Conservation (phyloP, 1,140 invertebrate genomes). For the Trissolcus basalis region DNA sequence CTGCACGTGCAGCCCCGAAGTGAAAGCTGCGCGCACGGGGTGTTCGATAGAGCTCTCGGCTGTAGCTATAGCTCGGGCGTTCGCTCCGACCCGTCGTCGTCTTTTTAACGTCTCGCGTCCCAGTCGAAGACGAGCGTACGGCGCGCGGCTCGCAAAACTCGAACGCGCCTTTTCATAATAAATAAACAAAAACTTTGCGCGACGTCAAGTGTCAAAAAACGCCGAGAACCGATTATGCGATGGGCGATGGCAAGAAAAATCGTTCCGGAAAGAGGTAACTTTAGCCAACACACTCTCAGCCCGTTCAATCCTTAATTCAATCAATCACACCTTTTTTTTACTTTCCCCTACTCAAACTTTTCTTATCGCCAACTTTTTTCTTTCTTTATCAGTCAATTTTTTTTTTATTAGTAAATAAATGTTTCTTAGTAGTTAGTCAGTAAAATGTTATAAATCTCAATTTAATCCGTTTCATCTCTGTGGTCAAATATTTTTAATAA, state of each 20-base stretch:
- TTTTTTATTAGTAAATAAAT: too few species aligned
- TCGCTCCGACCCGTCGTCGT: conserved; percentile 37
- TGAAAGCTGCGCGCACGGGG: conserved; percentile 35
- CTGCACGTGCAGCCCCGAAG: conserved; percentile 53
- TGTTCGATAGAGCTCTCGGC: conserved; percentile 47
- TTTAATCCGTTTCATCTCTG: too few species aligned
- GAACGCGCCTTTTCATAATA: neutral
- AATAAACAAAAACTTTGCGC: conserved; percentile 5
- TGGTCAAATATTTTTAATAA: too few species aligned
- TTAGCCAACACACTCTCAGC: too few species aligned
- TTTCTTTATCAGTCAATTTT: neutral
- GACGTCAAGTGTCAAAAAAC: conserved; percentile 48
- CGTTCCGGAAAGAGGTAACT: conserved; percentile 69
- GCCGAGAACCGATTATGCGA: conserved; percentile 67
- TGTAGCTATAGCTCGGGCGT: conserved; percentile 19
- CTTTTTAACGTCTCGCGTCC: conserved; percentile 66
- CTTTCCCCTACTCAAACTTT: too few species aligned
- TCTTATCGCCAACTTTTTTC: conserved; percentile 18
- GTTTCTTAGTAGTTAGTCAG: too few species aligned
- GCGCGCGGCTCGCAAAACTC: conserved; percentile 32
- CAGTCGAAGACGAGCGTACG: conserved; percentile 60
- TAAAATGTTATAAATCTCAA: too few species aligned
- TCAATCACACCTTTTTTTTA: too few species aligned
- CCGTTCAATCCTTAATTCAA: too few species aligned
- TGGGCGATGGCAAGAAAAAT: conserved; percentile 70